phyloP scores from a whole-genome alignment of 92 coral and sea anemone genomes.

The Palythoa caribaeorum region DNA sequence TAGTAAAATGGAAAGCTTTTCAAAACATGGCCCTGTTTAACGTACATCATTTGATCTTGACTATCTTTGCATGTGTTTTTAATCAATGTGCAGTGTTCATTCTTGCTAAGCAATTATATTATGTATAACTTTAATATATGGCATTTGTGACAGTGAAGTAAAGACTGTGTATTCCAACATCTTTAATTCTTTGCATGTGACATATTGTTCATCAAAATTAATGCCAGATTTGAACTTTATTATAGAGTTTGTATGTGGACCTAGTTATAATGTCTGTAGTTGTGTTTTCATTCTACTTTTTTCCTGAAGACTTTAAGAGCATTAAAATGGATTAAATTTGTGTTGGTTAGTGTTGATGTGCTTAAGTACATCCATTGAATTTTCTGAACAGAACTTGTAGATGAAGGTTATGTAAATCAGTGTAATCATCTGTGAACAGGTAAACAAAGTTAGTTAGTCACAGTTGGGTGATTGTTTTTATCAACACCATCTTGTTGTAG shows the following conservation, averaged over 20 bases:
- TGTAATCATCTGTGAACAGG: background rate
- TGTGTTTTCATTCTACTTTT: constrained; percentile 1
- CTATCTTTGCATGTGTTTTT: no score
- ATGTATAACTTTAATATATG: no score
- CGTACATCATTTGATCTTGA: no score
- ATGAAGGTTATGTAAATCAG: background rate
- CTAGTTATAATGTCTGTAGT: background rate
- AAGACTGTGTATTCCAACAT: background rate
- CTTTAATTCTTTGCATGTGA: background rate
- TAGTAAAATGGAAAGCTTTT: no score
- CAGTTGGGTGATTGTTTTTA: background rate
- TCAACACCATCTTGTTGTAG: background rate
- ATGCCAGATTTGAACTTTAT: background rate
- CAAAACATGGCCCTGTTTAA: no score
- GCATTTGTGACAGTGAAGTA: background rate
- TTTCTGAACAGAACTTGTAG: constrained; percentile 10
- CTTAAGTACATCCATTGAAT: background rate
- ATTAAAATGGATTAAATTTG: background rate
- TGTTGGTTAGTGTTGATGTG: background rate
- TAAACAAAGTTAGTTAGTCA: background rate
- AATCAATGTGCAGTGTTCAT: no score
- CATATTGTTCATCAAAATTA: background rate
- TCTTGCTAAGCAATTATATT: no score
- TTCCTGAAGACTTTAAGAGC: background rate
- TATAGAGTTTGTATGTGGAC: background rate